Evolutionary conservation across 2,113 vertebrate species (phyloP).

Genomic region (Sylvia atricapilla): DNA sequence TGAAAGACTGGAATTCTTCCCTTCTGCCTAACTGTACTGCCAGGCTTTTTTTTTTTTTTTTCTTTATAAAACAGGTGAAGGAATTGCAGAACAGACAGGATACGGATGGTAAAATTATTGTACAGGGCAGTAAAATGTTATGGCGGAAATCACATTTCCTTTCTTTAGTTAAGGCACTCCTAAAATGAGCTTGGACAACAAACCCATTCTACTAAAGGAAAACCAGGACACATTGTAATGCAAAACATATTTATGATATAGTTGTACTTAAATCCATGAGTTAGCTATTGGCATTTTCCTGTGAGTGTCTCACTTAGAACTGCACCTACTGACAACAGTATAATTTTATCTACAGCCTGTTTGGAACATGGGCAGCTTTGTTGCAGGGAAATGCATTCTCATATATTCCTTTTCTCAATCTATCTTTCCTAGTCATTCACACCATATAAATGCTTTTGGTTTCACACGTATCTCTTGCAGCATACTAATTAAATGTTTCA

Average conservation of each 20-base stretch:
- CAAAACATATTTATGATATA: not conserved
- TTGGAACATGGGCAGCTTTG: not conserved
- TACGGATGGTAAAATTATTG: not conserved
- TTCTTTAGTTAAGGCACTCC: not conserved
- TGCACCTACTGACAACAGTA: not conserved
- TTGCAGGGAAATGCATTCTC: not conserved
- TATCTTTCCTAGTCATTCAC: not conserved
- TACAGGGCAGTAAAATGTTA: not conserved
- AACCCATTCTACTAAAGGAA: not conserved
- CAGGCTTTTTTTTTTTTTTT: not conserved
- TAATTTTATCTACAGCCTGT: conserved; percentile 1
- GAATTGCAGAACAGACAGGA: not conserved
- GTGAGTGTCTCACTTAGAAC: not conserved
- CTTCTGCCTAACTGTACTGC: not conserved
- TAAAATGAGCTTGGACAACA: not conserved
- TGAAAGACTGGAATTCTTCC: not conserved
- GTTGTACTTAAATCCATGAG: not conserved
- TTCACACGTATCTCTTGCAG: conserved; percentile 38
- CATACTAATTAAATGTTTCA: conserved; percentile 75
- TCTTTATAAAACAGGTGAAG: not conserved
- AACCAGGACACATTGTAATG: not conserved
- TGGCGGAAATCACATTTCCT: not conserved
- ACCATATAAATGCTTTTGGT: conserved; percentile 24
- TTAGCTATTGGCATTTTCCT: not conserved
- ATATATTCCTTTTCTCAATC: not conserved